Conservation (phyloP, 2,113 vertebrate genomes). For the Nycticorax nycticorax region DNA sequence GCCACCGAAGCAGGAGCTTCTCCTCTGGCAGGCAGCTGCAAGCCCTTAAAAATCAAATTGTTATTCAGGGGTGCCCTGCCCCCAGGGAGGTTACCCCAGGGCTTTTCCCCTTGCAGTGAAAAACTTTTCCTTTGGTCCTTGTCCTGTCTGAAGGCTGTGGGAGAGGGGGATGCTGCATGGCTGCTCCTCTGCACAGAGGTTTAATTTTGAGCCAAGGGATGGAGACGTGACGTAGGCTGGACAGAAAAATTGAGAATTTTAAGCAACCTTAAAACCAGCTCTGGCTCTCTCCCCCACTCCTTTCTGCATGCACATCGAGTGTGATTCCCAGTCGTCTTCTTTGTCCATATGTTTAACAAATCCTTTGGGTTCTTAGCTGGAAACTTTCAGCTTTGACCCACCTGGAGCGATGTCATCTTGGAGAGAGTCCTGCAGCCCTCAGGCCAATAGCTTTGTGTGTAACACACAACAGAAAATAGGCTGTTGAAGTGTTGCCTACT, state of each 20-base stretch:
- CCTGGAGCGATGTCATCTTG: slow-evolving; percentile 62
- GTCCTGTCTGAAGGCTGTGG: background rate
- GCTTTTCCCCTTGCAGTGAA: background rate
- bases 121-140: background rate
- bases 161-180: background rate
- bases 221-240: background rate
- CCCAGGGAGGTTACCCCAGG: no score
- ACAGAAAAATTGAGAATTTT: background rate
- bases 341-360: background rate
- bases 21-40: background rate
- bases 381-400: slow-evolving; percentile 59
- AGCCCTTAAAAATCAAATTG: background rate
- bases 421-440: background rate
- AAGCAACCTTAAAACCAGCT: background rate
- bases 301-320: background rate
- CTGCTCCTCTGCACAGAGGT: background rate
- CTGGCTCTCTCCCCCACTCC: background rate
- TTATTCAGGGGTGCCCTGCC: background rate
- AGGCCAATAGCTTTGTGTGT: slow-evolving; percentile 20
- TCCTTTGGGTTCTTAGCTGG: slow-evolving; percentile 31
- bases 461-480: background rate
- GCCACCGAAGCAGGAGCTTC: background rate
- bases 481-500: slow-evolving; percentile 46
- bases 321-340: background rate
- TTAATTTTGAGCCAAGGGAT: background rate